phyloP scores from a whole-genome alignment of 2,797 vertebrate genomes.

The Holocentrus rufus region DNA sequence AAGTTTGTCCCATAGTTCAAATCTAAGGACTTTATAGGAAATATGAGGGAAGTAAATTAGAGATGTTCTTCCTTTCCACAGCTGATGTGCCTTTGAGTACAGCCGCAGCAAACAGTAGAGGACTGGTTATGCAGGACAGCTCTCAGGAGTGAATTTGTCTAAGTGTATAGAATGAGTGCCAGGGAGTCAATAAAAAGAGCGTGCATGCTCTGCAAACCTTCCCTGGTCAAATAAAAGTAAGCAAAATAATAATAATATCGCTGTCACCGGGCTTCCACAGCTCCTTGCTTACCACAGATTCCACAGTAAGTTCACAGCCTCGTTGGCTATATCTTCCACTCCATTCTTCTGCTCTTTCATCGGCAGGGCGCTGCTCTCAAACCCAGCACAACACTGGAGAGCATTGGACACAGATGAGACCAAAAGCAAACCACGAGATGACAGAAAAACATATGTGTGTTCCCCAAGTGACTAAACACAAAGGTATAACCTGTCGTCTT shows the following conservation, averaged over 20 bases:
- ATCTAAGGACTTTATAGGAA: neutral
- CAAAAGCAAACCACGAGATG: neutral
- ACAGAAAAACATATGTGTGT: conserved; percentile 7
- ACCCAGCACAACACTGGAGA: conserved; percentile 86
- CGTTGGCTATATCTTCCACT: conserved; percentile 89
- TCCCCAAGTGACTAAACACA: neutral
- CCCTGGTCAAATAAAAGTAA: neutral
- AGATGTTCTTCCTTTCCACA: neutral
- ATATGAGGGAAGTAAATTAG: neutral
- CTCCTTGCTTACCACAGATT: conserved; percentile 91
- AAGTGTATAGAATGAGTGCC: neutral
- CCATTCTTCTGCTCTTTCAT: conserved; percentile 81
- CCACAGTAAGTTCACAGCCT: conserved; percentile 95
- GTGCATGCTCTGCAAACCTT: neutral
- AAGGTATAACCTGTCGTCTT: neutral
- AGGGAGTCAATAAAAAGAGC: neutral
- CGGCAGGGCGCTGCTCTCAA: conserved; percentile 78
- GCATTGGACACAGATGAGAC: neutral
- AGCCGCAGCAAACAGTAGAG: neutral
- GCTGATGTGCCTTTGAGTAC: neutral
- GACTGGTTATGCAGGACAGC: neutral
- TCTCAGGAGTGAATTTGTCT: neutral
- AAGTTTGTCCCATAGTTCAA: neutral
- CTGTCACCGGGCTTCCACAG: neutral
- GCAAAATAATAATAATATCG: neutral